Evolutionary conservation across 2,888 invertebrate species (phyloP).

Genomic region (Balanococcus diminutus): DNA sequence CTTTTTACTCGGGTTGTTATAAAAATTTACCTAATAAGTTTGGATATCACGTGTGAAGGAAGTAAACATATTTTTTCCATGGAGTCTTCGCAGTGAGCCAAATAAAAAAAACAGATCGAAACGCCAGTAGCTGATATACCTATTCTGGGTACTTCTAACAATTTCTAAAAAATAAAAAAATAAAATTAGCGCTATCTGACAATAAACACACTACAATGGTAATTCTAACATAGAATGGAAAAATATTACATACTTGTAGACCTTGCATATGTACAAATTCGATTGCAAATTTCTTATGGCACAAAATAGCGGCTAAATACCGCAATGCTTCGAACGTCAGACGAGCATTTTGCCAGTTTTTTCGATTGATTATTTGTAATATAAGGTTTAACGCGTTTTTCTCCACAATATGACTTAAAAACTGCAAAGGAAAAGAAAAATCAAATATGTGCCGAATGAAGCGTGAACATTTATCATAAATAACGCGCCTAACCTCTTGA

Average conservation of each 20-base stretch:
- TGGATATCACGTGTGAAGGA: conserved; percentile 67
- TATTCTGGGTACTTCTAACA: conserved; percentile 89
- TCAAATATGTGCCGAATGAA: not conserved
- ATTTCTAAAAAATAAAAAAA: conserved; percentile 66
- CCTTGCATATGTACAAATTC: conserved; percentile 92
- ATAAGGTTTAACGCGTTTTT: conserved; percentile 89
- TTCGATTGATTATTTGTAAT: conserved; percentile 81
- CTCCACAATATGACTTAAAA: conserved; percentile 91
- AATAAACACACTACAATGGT: too few species aligned
- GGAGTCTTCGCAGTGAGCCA: conserved; percentile 96
- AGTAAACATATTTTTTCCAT: conserved; percentile 94
- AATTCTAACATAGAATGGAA: not conserved
- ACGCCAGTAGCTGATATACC: conserved; percentile 96
- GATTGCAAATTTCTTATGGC: conserved; percentile 97
- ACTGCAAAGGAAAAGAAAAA: conserved; percentile 63
- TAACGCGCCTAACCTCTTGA: conserved; percentile 73
- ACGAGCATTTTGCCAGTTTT: conserved; percentile 62
- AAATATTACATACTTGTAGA: conserved; percentile 67
- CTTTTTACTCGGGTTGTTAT: not conserved
- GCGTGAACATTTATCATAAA: not conserved
- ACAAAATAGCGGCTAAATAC: conserved; percentile 90
- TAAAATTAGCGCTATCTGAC: not conserved
- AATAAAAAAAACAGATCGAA: conserved; percentile 92
- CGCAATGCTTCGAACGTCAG: conserved; percentile 96
- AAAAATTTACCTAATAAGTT: conserved; percentile 33